These are phyloP conservation scores for Phrynocephalus vlangalii DNA, from an alignment of 2,797 vertebrate genomes.

Conservation along the genomic window DNA sequence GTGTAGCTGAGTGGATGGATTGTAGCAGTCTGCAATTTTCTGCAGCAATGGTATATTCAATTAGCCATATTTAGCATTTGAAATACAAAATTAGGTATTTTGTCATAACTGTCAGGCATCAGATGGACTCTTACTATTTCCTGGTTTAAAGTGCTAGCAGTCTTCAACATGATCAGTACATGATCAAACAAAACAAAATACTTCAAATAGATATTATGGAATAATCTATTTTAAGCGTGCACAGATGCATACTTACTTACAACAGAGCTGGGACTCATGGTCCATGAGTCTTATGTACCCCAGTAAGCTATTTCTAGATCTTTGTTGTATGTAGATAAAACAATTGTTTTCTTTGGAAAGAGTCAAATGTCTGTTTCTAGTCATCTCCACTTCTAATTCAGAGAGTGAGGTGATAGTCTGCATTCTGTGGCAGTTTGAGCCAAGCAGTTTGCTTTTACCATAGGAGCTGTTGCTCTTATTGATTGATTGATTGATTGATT, in stretches of 20 bases:
- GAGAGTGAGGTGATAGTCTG: not conserved
- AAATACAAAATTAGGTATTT: slow-evolving; percentile 67
- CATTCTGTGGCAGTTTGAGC: too few species aligned
- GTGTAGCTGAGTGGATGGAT: slow-evolving; percentile 31
- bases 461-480: not conserved
- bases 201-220: not conserved
- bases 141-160: slow-evolving; percentile 36
- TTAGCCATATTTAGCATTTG: slow-evolving; percentile 65
- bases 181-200: not conserved
- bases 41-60: slow-evolving; percentile 61
- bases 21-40: slow-evolving; percentile 59
- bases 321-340: too few species aligned
- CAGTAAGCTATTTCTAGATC: too few species aligned
- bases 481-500: too few species aligned
- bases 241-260: not conserved
- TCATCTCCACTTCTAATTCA: not conserved
- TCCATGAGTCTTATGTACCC: too few species aligned
- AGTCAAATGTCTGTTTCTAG: not conserved
- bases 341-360: too few species aligned
- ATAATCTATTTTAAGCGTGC: not conserved
- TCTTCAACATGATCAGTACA: slow-evolving; percentile 33
- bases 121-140: slow-evolving; percentile 52
- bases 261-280: not conserved
- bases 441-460: not conserved
- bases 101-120: slow-evolving; percentile 39